Base-by-base conservation (phyloP, 2,797 vertebrate species). In the Meda fulgida region DNA sequence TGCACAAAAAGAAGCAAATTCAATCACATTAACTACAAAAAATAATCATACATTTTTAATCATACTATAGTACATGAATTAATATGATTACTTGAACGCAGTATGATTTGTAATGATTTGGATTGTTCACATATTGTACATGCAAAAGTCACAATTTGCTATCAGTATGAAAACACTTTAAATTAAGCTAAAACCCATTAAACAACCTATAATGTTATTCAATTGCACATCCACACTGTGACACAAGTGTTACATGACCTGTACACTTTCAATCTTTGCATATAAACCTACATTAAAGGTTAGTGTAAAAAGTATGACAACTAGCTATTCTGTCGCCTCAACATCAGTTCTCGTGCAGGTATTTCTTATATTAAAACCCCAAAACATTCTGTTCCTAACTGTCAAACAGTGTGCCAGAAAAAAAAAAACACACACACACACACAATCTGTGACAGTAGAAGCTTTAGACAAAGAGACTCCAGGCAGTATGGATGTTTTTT, bases 401-500 rank as follows among this genome's bases (percentile, higher is more conserved):
- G 58, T 38, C 53, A 51, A 23, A 78, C 23, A 60, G 21, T 21
- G 8, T 29, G 53, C 55, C 40, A 73, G 10, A 31, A 5, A n/a
- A 81, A 51, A 70, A 55, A 43, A n/a, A n/a, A n/a, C n/a, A n/a
- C n/a, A n/a, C n/a, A n/a, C n/a, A n/a, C n/a, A 46, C 31, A 65
- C 4, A 48, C 40, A 48, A 29, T 58, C 46, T 83, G 46, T 86
- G 84, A 51, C 38, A 75, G 82, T 73, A 60, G 40, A 38, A 53
- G 36, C 53, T 48, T 80, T 60, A 53, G 55, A 84, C 76, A 84
- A 83, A 86, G 29, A 46, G 67, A 79, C 83, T 72, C 21, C 53
- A 63, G 76, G 83, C 83, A 65, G 21, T 65, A 72, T 78, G 58
- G 70, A 53, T 69, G 60, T 19, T 40, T 83, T 65, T 67, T 26